phyloP scores from a whole-genome alignment of 2,113 vertebrate genomes.

The Larimichthys crocea region DNA sequence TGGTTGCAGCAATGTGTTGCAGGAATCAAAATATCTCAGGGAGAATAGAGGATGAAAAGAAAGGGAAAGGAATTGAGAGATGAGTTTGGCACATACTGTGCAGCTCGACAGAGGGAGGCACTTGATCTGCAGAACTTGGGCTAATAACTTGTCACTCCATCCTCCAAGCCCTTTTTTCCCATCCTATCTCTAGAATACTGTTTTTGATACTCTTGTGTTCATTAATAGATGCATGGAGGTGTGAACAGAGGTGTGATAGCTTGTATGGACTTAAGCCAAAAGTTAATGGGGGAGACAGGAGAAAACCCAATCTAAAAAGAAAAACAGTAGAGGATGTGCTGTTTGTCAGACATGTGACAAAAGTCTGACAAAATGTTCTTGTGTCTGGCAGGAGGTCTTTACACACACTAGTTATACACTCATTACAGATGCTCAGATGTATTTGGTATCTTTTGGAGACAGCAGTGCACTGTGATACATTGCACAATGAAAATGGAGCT shows the following conservation, averaged over 20 bases:
- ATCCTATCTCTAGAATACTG: conserved; percentile 18
- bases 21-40: conserved; percentile 19
- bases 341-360: conserved; percentile 14
- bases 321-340: conserved; percentile 42
- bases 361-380: conserved; percentile 37
- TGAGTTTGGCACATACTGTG: conserved; percentile 11
- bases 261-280: conserved; percentile 28
- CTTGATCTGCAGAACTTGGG: conserved; percentile 48
- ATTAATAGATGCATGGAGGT: conserved; percentile 11
- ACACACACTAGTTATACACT: conserved; percentile 8
- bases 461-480: background rate
- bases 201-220: conserved; percentile 8
- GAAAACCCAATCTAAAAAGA: conserved; percentile 41
- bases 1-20: conserved; percentile 8
- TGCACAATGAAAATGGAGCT: conserved; percentile 21
- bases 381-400: conserved; percentile 19
- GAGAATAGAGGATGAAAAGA: conserved; percentile 15
- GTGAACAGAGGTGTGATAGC: conserved; percentile 35
- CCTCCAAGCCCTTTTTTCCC: conserved; percentile 9
- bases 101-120: conserved; percentile 33
- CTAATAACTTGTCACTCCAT: conserved; percentile 59
- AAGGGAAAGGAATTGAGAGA: background rate
- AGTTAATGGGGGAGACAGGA: conserved; percentile 11
- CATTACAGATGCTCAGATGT: background rate
- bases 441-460: conserved; percentile 20